Evolutionary conservation across 2,888 invertebrate species (phyloP), one percentile per base, ranked within the genome.

Genomic region (Octonoba sinensis): DNA sequence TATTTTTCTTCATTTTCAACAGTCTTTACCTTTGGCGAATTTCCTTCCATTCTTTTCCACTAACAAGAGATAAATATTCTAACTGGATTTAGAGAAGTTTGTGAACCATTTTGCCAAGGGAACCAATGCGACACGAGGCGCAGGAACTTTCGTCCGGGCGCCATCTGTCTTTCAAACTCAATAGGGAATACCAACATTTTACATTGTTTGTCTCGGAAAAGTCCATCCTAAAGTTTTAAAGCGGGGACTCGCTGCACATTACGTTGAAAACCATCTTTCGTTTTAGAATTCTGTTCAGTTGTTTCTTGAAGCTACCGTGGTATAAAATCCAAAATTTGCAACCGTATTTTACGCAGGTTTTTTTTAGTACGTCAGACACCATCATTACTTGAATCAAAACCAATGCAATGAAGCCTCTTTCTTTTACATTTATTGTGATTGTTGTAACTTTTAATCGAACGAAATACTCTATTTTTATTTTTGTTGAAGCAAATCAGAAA

Each of bases 141-240:
- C n/a, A 27, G 51, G 54, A 36, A n/a, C 54, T 51, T 24, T n/a
- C n/a, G 44, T 51, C 51, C 51, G 49, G 51, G 27, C 51, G 27
- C 66, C 66, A 67, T 67, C 51, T 65, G 49, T 73, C 73, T 73
- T 56, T 27, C 8, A 54, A 64, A 56, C 22, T 64, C 73, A 57
- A 46, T 56, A 46, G 65, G 65, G 73, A 73, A 73, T 73, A 56
- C 56, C 46, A 57, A 72, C 73, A 44, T 60, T 60, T 54, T 73
- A 27, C 46, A 56, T 56, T 73, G 73, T 64, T 54, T 62, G 54
- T 60, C 36, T 24, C 15, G 27, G n/a, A 16, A 27, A 60, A 27
- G 27, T 27, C 60, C 16, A 18, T 27, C 22, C 57, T 18, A 18
- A 13, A 20, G 54, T 20, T 54, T 54, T 20, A 22, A 57, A 57